Evolutionary conservation across 2,797 vertebrate genomes (phyloP), one percentile per base, ranked within the genome.

Genomic region (Halcyon leucocephala): DNA sequence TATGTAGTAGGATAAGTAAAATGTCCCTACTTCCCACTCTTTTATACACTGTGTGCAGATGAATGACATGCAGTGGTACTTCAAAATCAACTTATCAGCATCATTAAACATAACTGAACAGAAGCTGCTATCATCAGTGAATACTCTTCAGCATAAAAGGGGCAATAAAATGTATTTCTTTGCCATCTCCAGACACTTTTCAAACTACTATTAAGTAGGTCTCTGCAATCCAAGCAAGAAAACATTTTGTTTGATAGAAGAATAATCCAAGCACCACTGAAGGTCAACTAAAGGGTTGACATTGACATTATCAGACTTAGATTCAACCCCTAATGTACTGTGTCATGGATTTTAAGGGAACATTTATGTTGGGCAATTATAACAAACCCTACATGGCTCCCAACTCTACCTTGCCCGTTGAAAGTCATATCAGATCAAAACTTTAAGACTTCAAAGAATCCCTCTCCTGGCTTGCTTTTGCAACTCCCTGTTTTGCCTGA

Each of bases 31-130:
- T 81, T 82, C 31, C 31, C 28, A 49, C 10, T 48, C 57, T 57
- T 80, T 52, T 58, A 26, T 35, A 49, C 3, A 13, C 24, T 25
- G 31, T 69, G 65, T 81, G 65, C 33, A 69, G 13, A n/a, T 88
- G 79, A 91, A 57, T 84, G 73, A 67, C 57, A 49, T 9, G 31
- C 39, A 85, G 64, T 29, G 10, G 33, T 89, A 65, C 67, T 90
- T 93, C 39, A 85, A 60, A 96, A 86, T 73, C 39, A 85, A 29
- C 76, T 94, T 65, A 73, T 14, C 51, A 80, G 44, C 57, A n/a
- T 62, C 71, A 61, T 93, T 94, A 93, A 86, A 67, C 39, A 44
- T 69, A 71, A 86, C 54, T 58, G 84, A 93, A 46, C 28, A 89
- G 72, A 87, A 85, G 33, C 39, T 92, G 16, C 48, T 77, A 10